These are phyloP conservation scores for Drosophila anomalata DNA, from an alignment of 2,888 invertebrate species.

Conservation along the genomic window DNA sequence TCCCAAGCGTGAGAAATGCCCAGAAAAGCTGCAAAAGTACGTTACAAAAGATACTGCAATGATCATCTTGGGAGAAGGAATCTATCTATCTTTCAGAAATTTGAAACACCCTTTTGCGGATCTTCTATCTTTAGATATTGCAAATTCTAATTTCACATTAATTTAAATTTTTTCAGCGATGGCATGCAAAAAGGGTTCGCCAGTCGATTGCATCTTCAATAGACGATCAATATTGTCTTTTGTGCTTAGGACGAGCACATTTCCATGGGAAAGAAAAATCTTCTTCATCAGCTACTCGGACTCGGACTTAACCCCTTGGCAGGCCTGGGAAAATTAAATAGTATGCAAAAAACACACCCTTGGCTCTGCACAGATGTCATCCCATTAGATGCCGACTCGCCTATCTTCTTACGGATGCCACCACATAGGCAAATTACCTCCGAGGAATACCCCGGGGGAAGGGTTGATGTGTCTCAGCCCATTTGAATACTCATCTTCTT, in stretches of 20 bases:
- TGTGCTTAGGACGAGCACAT: conserved; percentile 66
- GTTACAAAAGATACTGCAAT: conserved; percentile 12
- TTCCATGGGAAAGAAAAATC: conserved; percentile 82
- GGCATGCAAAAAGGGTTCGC: conserved; percentile 72
- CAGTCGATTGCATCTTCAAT: conserved; percentile 82
- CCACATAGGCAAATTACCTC: conserved; percentile 78
- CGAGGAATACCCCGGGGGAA: conserved; percentile 17
- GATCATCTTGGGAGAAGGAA: conserved; percentile 1
- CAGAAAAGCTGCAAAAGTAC: conserved; percentile 26
- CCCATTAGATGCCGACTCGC: conserved; percentile 63
- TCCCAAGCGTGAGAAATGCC: conserved; percentile 60
- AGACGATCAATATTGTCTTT: conserved; percentile 78
- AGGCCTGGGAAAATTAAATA: conserved; percentile 80
- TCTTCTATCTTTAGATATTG: conserved; percentile 35
- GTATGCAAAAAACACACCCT: conserved; percentile 68
- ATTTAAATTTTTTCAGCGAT: conserved; percentile 72
- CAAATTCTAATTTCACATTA: conserved; percentile 67
- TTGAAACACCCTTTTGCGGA: conserved; percentile 10
- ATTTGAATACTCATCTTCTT: conserved; percentile 82
- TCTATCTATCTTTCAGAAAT: conserved; percentile 17
- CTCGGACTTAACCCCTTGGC: conserved; percentile 56
- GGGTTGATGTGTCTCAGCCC: conserved; percentile 65
- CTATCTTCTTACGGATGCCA: conserved; percentile 46
- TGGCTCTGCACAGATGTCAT: conserved; percentile 68
- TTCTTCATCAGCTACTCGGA: conserved; percentile 26